phyloP scores from a whole-genome alignment of 2,888 invertebrate species.

The Podabrus alpinus region DNA sequence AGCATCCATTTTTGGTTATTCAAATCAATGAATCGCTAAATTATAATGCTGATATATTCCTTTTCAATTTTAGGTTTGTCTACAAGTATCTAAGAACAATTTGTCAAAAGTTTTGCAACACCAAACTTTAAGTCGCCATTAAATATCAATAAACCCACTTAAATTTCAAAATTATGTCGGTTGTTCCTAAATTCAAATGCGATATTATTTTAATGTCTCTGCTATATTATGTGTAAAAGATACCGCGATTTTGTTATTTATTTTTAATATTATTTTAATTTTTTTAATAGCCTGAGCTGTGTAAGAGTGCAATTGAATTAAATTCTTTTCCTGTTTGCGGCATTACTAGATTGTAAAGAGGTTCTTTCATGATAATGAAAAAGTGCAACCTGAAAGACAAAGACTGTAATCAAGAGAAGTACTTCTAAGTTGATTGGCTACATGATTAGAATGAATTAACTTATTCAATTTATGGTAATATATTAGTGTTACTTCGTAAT shows the following conservation, averaged over 20 bases:
- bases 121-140: background rate
- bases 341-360: background rate
- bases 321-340: background rate
- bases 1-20: constrained; percentile 48
- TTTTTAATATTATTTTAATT: background rate
- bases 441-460: constrained; percentile 4
- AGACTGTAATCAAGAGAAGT: constrained; percentile 1
- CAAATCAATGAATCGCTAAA: constrained; percentile 55
- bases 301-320: background rate
- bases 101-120: constrained; percentile 16
- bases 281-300: background rate
- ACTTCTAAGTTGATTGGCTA: constrained; percentile 2
- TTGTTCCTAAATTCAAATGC: background rate
- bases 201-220: background rate
- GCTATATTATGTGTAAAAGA: background rate
- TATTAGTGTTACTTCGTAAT: background rate
- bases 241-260: background rate
- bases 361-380: background rate
- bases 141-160: background rate
- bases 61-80: constrained; percentile 34
- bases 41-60: constrained; percentile 49
- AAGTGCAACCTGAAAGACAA: background rate
- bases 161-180: background rate
- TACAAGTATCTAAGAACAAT: constrained; percentile 25
- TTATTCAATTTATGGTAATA: background rate